Percentiles rank a stretch among this genome's conserved stretches.
Conservation (phyloP, 2,113 vertebrate species). For the Halcyon malimbica region DNA sequence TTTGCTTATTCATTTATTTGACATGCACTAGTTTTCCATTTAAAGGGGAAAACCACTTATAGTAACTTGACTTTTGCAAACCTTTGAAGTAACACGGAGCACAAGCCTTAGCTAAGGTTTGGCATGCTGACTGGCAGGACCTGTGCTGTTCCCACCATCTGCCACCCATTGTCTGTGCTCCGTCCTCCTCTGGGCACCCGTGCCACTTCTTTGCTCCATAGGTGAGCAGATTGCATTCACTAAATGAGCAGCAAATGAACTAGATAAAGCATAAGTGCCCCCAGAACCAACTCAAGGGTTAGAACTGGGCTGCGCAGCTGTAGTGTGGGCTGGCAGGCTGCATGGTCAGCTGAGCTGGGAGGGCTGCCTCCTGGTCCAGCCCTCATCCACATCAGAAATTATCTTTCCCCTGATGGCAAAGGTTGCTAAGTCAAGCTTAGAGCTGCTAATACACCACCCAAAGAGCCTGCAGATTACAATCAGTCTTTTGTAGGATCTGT, state of each 20-base stretch:
- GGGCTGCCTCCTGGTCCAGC: background rate
- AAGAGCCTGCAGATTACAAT: background rate
- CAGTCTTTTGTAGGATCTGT: background rate
- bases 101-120: background rate
- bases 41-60: background rate
- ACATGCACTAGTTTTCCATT: background rate
- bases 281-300: background rate
- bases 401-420: background rate
- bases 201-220: background rate
- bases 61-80: background rate
- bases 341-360: background rate
- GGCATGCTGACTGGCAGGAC: background rate
- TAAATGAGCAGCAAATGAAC: background rate
- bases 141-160: background rate
- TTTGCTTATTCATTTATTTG: background rate
- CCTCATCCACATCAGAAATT: background rate
- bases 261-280: background rate
- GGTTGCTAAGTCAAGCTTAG: background rate
- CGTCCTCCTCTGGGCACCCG: background rate
- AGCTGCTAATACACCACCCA: background rate
- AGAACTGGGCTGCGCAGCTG: background rate
- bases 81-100: background rate
- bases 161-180: background rate
- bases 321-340: background rate
- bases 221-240: background rate